These are phyloP conservation scores for Prionailurus bengalensis DNA, from an alignment of 2,113 vertebrate genomes.

Conservation along the genomic window DNA sequence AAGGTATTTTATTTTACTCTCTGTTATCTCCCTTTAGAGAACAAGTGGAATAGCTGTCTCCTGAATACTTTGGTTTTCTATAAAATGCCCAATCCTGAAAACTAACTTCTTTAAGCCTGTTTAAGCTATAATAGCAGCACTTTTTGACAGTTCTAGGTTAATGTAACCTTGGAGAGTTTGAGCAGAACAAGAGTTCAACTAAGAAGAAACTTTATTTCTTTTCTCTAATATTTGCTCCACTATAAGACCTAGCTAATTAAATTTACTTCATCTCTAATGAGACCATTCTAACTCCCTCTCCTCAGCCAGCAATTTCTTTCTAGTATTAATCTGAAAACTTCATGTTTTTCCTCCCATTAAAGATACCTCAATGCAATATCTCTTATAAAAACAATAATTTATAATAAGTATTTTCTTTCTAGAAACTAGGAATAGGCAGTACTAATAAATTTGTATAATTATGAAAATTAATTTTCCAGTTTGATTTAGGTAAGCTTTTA, in stretches of 20 bases:
- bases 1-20: conserved; percentile 11
- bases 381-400: conserved; percentile 4
- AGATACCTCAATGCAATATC: not conserved
- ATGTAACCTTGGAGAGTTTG: conserved; percentile 69
- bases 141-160: conserved; percentile 71
- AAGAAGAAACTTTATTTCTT: conserved; percentile 41
- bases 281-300: conserved; percentile 17
- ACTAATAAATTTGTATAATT: not conserved
- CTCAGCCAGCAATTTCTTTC: conserved; percentile 50
- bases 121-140: conserved; percentile 56
- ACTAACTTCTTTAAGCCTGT: conserved; percentile 47
- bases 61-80: not conserved
- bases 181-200: not conserved
- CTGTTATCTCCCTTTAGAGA: not conserved
- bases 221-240: conserved; percentile 19
- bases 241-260: conserved; percentile 60
- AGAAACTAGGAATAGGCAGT: not conserved
- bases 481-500: not conserved
- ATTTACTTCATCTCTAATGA: conserved; percentile 59
- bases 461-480: not conserved
- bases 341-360: conserved; percentile 9
- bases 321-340: conserved; percentile 37
- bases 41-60: not conserved
- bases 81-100: conserved; percentile 53
- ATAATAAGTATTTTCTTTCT: conserved; percentile 3